Conservation (phyloP, 2,113 vertebrate species). For the Platycercus adscitus region DNA sequence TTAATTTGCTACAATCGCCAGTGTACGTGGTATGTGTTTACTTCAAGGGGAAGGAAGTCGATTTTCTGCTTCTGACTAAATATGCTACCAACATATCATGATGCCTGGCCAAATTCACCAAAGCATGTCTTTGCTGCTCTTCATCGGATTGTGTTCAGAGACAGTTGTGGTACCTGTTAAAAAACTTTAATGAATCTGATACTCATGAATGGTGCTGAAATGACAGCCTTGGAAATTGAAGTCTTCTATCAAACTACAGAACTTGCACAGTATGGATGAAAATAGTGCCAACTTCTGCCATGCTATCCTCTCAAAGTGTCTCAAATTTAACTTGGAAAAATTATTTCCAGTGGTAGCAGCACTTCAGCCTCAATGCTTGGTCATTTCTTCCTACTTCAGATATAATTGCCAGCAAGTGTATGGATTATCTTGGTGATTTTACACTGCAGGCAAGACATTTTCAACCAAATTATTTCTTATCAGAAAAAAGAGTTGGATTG, state of each 20-base stretch:
- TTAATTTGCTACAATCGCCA: slow-evolving; percentile 68
- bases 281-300: slow-evolving; percentile 32
- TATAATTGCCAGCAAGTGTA: slow-evolving; percentile 10
- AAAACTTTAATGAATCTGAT: slow-evolving; percentile 66
- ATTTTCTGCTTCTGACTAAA: slow-evolving; percentile 59
- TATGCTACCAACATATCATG: slow-evolving; percentile 38
- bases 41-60: slow-evolving; percentile 45
- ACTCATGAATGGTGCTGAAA: slow-evolving; percentile 60
- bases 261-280: slow-evolving; percentile 14
- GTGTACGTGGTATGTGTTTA: background rate
- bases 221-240: slow-evolving; percentile 62
- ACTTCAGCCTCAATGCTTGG: slow-evolving; percentile 6
- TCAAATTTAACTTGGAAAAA: slow-evolving; percentile 48
- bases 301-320: background rate
- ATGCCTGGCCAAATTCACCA: slow-evolving; percentile 45
- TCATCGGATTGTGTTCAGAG: slow-evolving; percentile 47
- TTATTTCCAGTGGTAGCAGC: slow-evolving; percentile 5
- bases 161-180: slow-evolving; percentile 65
- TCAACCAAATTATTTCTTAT: slow-evolving; percentile 20
- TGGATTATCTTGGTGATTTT: slow-evolving; percentile 23
- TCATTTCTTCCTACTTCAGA: slow-evolving; percentile 30
- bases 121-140: slow-evolving; percentile 50
- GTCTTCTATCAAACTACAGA: slow-evolving; percentile 52
- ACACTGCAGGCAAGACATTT: background rate
- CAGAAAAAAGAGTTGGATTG: slow-evolving; percentile 19